phyloP scores from a whole-genome alignment of 2,113 vertebrate genomes.

The Oceanodroma tethys region DNA sequence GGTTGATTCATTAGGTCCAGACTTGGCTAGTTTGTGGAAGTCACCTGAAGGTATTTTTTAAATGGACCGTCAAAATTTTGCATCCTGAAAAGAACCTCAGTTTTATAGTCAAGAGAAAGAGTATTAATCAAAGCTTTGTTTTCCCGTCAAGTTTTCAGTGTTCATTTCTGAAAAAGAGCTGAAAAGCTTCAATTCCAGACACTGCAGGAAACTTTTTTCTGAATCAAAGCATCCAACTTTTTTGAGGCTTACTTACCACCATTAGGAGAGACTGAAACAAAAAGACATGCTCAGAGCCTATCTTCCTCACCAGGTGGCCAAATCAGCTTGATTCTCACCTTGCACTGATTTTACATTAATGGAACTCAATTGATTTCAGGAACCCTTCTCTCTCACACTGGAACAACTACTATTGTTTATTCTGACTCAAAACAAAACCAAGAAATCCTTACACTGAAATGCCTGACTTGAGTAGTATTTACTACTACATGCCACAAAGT shows the following conservation, averaged over 20 bases:
- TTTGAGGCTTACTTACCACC: neutral
- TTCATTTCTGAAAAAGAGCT: neutral
- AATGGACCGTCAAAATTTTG: neutral
- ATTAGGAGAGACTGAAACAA: neutral
- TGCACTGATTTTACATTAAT: neutral
- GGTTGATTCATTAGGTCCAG: neutral
- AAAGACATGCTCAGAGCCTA: neutral
- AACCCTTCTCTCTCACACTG: neutral
- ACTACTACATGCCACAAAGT: neutral
- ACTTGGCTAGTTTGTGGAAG: neutral
- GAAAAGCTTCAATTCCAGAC: neutral
- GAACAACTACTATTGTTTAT: neutral
- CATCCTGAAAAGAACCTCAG: neutral
- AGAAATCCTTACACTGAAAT: neutral
- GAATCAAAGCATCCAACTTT: neutral
- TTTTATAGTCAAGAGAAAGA: neutral
- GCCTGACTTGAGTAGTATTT: neutral
- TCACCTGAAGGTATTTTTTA: neutral
- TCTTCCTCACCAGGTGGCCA: neutral
- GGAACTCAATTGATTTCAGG: conserved; percentile 23
- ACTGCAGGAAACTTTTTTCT: neutral
- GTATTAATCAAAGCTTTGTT: neutral
- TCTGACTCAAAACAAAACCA: neutral
- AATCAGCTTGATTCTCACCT: neutral
- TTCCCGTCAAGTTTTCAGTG: neutral